phyloP scores from a whole-genome alignment of 2,888 invertebrate species.

The Hirtodrosophila duncani region DNA sequence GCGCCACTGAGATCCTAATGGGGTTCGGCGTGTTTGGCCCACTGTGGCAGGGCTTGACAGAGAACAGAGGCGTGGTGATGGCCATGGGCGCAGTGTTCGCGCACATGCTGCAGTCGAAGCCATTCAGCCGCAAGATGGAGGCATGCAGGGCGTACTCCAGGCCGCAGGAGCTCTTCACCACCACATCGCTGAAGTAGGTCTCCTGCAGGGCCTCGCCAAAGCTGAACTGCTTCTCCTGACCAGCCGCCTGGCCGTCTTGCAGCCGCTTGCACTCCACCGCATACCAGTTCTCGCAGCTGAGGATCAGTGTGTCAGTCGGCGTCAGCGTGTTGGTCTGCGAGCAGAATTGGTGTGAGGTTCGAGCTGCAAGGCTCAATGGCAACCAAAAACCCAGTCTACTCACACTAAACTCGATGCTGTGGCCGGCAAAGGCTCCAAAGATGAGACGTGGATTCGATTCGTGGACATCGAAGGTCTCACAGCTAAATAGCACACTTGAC shows the following conservation, averaged over 20 bases:
- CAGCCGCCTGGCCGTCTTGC: conserved; percentile 78
- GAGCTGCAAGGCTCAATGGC: neutral
- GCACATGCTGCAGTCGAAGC: conserved; percentile 80
- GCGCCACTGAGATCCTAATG: conserved; percentile 65
- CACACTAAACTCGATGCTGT: conserved; percentile 83
- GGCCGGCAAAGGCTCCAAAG: conserved; percentile 83
- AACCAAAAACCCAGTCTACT: conserved; percentile 29
- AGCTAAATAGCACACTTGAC: conserved; percentile 82
- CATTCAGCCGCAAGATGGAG: conserved; percentile 80
- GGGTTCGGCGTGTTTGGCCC: conserved; percentile 53
- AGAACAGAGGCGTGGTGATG: too few species aligned
- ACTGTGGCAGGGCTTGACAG: conserved; percentile 26
- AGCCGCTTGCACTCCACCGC: conserved; percentile 82
- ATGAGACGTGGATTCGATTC: conserved; percentile 77
- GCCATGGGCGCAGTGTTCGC: conserved; percentile 52
- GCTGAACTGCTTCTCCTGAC: conserved; percentile 81
- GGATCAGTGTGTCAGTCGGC: conserved; percentile 80
- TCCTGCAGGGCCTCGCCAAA: conserved; percentile 83
- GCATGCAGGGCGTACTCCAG: conserved; percentile 80
- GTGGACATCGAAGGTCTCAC: conserved; percentile 83
- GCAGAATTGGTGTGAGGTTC: neutral
- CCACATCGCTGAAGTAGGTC: conserved; percentile 82
- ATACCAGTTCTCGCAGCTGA: conserved; percentile 83
- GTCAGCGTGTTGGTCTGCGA: conserved; percentile 79
- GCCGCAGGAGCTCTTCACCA: conserved; percentile 72